phyloP scores from a whole-genome alignment of 53 echinoderm and acorn worm genomes.

The Echinarachnius parma region DNA sequence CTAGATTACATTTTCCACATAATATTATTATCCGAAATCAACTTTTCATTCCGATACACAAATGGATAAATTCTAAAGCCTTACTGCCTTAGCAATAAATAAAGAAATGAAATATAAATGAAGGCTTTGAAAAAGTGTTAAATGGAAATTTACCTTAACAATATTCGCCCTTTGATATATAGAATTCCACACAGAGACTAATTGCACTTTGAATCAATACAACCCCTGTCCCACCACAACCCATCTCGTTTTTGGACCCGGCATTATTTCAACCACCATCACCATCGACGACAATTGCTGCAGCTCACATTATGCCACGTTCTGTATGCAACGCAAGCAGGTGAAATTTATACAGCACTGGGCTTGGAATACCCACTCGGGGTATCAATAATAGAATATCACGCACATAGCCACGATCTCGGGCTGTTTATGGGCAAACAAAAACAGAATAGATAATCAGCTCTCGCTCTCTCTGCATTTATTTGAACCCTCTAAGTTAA shows the following conservation, averaged over 20 bases:
- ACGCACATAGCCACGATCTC: slow-evolving; percentile 1
- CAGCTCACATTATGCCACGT: slow-evolving; percentile 20
- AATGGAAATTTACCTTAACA: no score
- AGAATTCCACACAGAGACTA: slow-evolving; percentile 14
- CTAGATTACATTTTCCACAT: no score
- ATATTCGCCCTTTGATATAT: no score
- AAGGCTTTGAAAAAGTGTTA: no score
- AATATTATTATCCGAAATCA: no score
- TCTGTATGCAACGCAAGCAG: slow-evolving; percentile 26
- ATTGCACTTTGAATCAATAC: slow-evolving; percentile 43
- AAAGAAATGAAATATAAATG: no score
- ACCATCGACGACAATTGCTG: not conserved
- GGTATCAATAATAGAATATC: slow-evolving; percentile 37
- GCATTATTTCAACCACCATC: not conserved
- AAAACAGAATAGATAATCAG: slow-evolving; percentile 9
- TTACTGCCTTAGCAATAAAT: no score
- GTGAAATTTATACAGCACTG: slow-evolving; percentile 37
- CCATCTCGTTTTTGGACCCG: slow-evolving; percentile 33
- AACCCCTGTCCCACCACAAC: slow-evolving; percentile 17
- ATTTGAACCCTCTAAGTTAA: no score
- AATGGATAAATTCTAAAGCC: no score
- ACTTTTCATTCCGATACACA: no score
- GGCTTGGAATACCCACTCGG: slow-evolving; percentile 8
- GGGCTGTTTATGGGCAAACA: not conserved
- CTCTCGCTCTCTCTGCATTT: no score